phyloP scores from a whole-genome alignment of 2,113 vertebrate genomes.

The Lophochroa leadbeateri region DNA sequence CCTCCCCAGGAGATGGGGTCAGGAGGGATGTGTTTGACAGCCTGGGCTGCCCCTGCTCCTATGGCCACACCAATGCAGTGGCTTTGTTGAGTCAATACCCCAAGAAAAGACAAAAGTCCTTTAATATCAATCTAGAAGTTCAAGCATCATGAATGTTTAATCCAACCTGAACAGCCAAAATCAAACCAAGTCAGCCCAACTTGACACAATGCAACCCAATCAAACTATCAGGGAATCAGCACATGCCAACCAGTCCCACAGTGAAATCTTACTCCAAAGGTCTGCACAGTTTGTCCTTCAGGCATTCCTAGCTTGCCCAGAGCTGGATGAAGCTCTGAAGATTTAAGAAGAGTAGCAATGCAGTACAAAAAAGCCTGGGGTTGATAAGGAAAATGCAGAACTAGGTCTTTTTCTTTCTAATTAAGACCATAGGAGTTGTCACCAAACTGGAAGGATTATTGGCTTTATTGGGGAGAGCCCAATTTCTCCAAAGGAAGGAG shows the following conservation, averaged over 20 bases:
- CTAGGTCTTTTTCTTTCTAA: conserved; percentile 29
- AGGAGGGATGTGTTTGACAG: not conserved
- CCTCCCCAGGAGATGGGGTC: not conserved
- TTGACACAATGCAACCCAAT: not conserved
- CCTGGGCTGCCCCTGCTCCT: not conserved
- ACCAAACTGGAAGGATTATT: not conserved
- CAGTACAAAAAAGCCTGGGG: not conserved
- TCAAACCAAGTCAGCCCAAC: not conserved
- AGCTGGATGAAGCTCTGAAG: not conserved
- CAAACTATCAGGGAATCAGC: not conserved
- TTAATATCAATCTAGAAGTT: not conserved
- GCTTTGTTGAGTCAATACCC: not conserved
- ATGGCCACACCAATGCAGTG: rapidly evolving
- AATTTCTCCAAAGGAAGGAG: not conserved
- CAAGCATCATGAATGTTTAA: not conserved
- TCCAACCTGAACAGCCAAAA: not conserved
- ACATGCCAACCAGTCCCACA: not conserved
- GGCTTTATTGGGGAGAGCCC: not conserved
- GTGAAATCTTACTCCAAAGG: rapidly evolving
- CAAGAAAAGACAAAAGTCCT: not conserved
- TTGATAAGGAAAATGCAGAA: conserved; percentile 1
- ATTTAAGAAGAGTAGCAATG: not conserved
- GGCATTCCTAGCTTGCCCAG: not conserved
- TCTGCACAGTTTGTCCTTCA: not conserved
- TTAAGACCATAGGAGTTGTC: not conserved